phyloP scores from a whole-genome alignment of 2,888 invertebrate genomes.

The Amiota minor region DNA sequence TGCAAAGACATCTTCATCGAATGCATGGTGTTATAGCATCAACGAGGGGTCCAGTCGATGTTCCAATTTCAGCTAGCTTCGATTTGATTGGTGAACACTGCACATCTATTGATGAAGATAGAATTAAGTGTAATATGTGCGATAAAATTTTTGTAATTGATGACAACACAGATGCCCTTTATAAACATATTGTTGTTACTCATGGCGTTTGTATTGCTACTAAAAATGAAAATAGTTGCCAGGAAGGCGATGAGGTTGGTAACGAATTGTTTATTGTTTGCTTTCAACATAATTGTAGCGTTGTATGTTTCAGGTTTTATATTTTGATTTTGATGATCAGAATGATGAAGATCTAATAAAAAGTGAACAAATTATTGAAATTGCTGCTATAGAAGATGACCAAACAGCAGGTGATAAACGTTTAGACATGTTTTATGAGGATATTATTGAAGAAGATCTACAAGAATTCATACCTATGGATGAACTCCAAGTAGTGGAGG shows the following conservation, averaged over 20 bases:
- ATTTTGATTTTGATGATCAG: slow-evolving; percentile 35
- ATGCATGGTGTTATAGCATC: slow-evolving; percentile 59
- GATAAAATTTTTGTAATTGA: slow-evolving; percentile 50
- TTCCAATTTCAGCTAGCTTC: neutral
- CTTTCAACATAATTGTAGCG: too few relatives aligned
- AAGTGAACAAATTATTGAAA: slow-evolving; percentile 36
- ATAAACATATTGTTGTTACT: slow-evolving; percentile 48
- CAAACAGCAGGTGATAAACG: neutral
- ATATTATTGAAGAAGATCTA: slow-evolving; percentile 53
- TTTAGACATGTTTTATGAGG: slow-evolving; percentile 43
- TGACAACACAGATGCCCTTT: slow-evolving; percentile 47
- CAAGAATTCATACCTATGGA: slow-evolving; percentile 32
- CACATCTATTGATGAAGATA: slow-evolving; percentile 37
- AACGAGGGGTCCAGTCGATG: neutral
- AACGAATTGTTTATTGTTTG: neutral
- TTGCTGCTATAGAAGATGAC: too few relatives aligned
- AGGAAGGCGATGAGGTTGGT: neutral
- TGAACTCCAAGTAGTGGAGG: slow-evolving; percentile 41
- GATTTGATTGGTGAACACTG: slow-evolving; percentile 50
- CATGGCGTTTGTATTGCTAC: slow-evolving; percentile 39
- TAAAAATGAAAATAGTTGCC: slow-evolving; percentile 38
- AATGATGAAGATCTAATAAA: slow-evolving; percentile 43
- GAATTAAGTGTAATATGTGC: slow-evolving; percentile 59
- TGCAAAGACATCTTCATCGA: slow-evolving; percentile 63
- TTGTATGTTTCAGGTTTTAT: neutral